Evolutionary conservation across 2,888 invertebrate species (phyloP).

Genomic region (Hyppa rectilinea): DNA sequence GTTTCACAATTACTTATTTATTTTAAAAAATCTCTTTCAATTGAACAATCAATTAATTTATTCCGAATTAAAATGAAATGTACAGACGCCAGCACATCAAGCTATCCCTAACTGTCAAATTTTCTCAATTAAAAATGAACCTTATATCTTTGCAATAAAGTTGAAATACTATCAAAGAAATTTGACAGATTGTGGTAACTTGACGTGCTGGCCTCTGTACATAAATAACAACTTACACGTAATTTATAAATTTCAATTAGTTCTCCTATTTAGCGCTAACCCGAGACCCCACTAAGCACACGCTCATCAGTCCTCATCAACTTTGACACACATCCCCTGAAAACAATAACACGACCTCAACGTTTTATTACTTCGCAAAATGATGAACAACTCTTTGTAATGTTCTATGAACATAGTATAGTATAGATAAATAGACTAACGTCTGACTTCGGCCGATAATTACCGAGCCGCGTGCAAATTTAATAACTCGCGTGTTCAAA

Average conservation of each 20-base stretch:
- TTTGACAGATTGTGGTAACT: too few species aligned
- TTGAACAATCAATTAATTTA: too few species aligned
- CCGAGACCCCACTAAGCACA: neutral
- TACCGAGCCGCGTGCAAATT: conserved; percentile 88
- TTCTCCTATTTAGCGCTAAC: neutral
- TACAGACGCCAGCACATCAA: too few species aligned
- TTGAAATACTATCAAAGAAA: too few species aligned
- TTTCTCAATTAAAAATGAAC: too few species aligned
- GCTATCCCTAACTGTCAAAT: too few species aligned
- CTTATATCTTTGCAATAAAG: too few species aligned
- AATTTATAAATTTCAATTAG: too few species aligned
- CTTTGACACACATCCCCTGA: conserved; percentile 40
- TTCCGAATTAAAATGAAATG: too few species aligned
- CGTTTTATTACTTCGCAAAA: conserved; percentile 60
- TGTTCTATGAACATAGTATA: conserved; percentile 32
- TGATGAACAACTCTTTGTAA: conserved; percentile 54
- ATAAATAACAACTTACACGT: too few species aligned
- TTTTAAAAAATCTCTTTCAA: neutral
- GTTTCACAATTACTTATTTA: neutral
- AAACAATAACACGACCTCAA: conserved; percentile 62
- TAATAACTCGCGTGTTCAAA: conserved; percentile 82
- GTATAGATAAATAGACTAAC: conserved; percentile 74
- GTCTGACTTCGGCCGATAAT: conserved; percentile 81
- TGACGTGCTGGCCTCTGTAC: too few species aligned
- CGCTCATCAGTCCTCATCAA: conserved; percentile 46